These are phyloP conservation scores for Hestina assimilis DNA, from an alignment of 1,140 invertebrate species.

Conservation along the genomic window DNA sequence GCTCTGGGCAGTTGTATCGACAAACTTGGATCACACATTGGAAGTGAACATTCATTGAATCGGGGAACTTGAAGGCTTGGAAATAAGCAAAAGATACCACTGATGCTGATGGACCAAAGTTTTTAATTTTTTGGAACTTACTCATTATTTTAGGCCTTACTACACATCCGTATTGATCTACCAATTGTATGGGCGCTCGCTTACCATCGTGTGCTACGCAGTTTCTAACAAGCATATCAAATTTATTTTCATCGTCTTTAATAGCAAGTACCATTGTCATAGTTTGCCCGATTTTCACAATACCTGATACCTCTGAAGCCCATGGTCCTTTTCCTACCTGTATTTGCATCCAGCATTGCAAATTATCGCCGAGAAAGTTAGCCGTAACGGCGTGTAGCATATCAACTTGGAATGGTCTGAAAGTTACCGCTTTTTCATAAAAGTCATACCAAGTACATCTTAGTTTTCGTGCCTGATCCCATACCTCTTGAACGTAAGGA, in stretches of 20 bases:
- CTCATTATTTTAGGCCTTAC: conserved; percentile 96
- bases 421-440: conserved; percentile 96
- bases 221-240: conserved; percentile 96
- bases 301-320: conserved; percentile 96
- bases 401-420: conserved; percentile 95
- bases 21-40: conserved; percentile 98
- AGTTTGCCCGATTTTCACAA: conserved; percentile 96
- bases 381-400: conserved; percentile 96
- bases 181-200: conserved; percentile 93
- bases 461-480: conserved; percentile 89
- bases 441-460: conserved; percentile 97
- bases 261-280: conserved; percentile 98
- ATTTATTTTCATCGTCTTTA: conserved; percentile 97
- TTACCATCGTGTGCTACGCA: conserved; percentile 97
- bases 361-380: conserved; percentile 95
- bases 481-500: conserved; percentile 95
- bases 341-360: conserved; percentile 98
- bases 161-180: conserved; percentile 95
- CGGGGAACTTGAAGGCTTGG: conserved; percentile 98
- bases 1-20: conserved; percentile 94
- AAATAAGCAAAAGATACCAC: conserved; percentile 97
- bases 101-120: conserved; percentile 95
- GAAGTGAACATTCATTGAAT: conserved; percentile 98
- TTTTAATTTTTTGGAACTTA: conserved; percentile 97
- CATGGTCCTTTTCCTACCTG: conserved; percentile 96